Evolutionary conservation across 2,113 vertebrate genomes (phyloP).

Genomic region (Toxotes chatareus): DNA sequence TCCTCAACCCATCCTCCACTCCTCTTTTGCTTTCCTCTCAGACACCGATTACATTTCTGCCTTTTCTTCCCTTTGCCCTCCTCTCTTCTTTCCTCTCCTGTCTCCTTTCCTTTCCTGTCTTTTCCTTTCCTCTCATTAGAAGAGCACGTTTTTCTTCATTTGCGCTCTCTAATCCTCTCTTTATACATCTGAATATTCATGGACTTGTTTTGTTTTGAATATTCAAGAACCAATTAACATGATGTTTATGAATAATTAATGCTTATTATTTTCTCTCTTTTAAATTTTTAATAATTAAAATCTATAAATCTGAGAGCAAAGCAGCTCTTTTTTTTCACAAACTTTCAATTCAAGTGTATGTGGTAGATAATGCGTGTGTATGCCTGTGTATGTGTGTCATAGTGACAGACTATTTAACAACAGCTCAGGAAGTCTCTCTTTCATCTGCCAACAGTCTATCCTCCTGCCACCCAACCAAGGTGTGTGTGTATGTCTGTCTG

Average conservation of each 20-base stretch:
- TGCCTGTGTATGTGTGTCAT: constrained; percentile 10
- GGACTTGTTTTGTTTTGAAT: constrained; percentile 77
- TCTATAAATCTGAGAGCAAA: constrained; percentile 79
- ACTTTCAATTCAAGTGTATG: constrained; percentile 28
- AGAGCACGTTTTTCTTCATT: constrained; percentile 63
- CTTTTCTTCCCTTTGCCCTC: neutral
- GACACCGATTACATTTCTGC: neutral
- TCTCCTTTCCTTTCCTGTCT: constrained; percentile 13
- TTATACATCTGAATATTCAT: constrained; percentile 77
- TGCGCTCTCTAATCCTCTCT: constrained; percentile 68
- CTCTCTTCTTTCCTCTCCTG: constrained; percentile 19
- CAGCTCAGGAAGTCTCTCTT: constrained; percentile 76
- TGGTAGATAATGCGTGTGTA: no score
- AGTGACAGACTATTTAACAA: constrained; percentile 72
- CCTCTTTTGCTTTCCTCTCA: neutral
- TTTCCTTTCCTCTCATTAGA: constrained; percentile 62
- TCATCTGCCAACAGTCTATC: constrained; percentile 74
- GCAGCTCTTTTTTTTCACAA: constrained; percentile 35
- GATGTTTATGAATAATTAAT: constrained; percentile 77
- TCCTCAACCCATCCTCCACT: neutral
- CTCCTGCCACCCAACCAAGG: constrained; percentile 60
- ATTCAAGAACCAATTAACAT: constrained; percentile 79
- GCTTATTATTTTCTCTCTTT: constrained; percentile 73
- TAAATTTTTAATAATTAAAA: constrained; percentile 77
- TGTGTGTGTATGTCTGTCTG: constrained; percentile 33